Evolutionary conservation across 64 coral and sea anemone genomes (phyloP), one percentile per base, ranked within the genome.

Genomic region (Acropora tenuis): DNA sequence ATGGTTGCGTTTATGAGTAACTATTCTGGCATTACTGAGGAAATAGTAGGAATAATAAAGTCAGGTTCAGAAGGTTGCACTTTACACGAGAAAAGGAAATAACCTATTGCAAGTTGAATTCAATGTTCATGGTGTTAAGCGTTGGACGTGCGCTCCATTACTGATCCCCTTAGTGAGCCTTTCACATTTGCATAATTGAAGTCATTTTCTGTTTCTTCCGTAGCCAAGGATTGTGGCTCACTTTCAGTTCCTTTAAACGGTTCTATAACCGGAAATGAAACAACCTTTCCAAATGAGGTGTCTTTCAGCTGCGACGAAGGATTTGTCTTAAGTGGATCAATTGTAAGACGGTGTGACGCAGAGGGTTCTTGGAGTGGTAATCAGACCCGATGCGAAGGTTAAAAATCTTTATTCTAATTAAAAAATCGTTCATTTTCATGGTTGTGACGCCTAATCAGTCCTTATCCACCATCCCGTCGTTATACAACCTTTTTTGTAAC

Each of bases 201-300:
- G 30, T 63, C 13, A 11, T 2, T 63, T 0, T 63, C 12, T 11
- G 13, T 61, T 58, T 11, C n/a, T 69, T 63, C 15, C 5, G 11
- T 83, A 92, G 90, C 90, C 6, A 87, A 86, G 30, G 82, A 92
- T 79, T 92, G 90, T 49, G 83, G 82, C 40, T 75, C 59, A 9
- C 91, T 88, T 67, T 3, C 47, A 42, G 30, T 50, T 49, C 91
- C 91, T 55, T 3, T 67, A 49, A 93, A 93, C 61, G 83, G 91
- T 44, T 93, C 91, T 43, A 45, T 75, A 2, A 41, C 69, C 72
- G 92, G 92, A 11, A 19, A 49, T 8, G 43, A 60, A 1, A 93
- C 92, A n/a, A 86, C 18, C 6, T 93, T 82, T 73, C 85, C 92
- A 5, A 88, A 83, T n/a, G 44, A 47, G 16, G n/a, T 76, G 7